phyloP scores from a whole-genome alignment of 2,797 vertebrate genomes.

The Macropodus opercularis region DNA sequence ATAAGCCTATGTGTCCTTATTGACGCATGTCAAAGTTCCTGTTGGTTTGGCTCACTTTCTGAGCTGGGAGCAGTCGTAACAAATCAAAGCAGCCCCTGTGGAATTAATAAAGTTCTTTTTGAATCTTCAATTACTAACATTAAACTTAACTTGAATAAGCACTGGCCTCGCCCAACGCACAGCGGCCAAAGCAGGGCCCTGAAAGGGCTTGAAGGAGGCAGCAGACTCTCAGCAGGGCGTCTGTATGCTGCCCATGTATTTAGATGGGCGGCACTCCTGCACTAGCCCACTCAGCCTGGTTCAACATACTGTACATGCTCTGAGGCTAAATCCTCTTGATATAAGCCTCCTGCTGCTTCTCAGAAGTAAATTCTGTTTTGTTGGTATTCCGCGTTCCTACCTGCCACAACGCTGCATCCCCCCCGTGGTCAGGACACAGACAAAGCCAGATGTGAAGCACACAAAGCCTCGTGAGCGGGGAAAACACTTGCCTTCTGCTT shows the following conservation, averaged over 20 bases:
- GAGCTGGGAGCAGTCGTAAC: no score
- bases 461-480: constrained; percentile 7
- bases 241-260: neutral
- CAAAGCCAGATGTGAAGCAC: constrained; percentile 30
- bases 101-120: neutral
- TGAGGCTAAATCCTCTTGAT: neutral
- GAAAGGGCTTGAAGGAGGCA: neutral
- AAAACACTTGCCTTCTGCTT: constrained; percentile 17
- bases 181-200: neutral
- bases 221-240: constrained; percentile 31
- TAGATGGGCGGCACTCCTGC: constrained; percentile 8
- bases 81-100: no score
- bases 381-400: constrained; percentile 10
- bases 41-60: no score
- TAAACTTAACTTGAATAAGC: no score
- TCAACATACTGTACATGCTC: constrained; percentile 3
- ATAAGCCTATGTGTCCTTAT: no score
- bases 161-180: neutral
- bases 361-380: no score
- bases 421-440: neutral
- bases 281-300: constrained; percentile 5
- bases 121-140: no score
- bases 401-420: constrained; percentile 22
- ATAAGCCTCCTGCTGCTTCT: constrained; percentile 5
- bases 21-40: no score